Conservation (phyloP, 2,797 vertebrate genomes). For the Galaxias olidus region DNA sequence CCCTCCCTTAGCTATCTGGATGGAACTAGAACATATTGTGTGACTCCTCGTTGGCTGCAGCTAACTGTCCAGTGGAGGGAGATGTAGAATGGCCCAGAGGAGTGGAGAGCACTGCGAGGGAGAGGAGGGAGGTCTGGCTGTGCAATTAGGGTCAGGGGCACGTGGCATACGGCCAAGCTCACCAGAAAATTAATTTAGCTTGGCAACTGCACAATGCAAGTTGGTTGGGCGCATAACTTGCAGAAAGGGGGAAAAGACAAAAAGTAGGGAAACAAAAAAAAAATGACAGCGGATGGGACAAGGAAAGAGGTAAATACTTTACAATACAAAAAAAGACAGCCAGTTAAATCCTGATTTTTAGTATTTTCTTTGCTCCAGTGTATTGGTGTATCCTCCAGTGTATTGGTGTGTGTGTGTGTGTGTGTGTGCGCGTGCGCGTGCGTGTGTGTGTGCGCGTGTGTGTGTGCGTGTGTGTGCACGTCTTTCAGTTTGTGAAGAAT, state of each 20-base stretch:
- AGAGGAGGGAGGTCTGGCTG: slow-evolving; percentile 29
- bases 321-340: slow-evolving; percentile 32
- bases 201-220: slow-evolving; percentile 61
- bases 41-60: too few relatives aligned
- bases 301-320: background rate
- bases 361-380: too few relatives aligned
- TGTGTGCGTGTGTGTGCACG: background rate
- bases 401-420: background rate
- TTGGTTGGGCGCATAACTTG: slow-evolving; percentile 40
- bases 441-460: background rate
- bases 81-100: too few relatives aligned
- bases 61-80: too few relatives aligned
- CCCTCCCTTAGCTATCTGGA: too few relatives aligned
- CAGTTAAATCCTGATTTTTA: too few relatives aligned
- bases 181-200: slow-evolving; percentile 68
- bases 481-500: background rate
- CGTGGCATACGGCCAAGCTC: slow-evolving; percentile 56
- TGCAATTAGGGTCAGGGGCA: slow-evolving; percentile 58
- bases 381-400: background rate
- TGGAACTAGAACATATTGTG: too few relatives aligned
- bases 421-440: too few relatives aligned
- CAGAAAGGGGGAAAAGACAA: background rate
- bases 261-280: background rate
- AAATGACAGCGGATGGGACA: background rate
- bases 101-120: background rate